A percentile compares a stretch with the other conserved stretches of the same genome.
phyloP scores from a whole-genome alignment of 2,888 invertebrate species.

The Oscheius onirici region DNA sequence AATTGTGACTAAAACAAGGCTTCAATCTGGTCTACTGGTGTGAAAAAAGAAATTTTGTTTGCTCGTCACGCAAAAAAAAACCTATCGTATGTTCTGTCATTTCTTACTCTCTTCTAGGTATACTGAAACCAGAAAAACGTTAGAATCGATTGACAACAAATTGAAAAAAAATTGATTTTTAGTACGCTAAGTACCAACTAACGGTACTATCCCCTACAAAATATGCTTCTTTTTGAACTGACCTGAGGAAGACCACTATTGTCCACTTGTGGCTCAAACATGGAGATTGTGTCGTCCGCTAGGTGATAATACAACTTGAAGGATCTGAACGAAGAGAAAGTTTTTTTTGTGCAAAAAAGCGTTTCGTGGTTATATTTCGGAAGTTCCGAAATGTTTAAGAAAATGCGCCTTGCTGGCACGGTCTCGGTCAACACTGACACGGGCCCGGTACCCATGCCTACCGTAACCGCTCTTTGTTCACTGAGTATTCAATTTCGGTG shows the following conservation, averaged over 20 bases:
- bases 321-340: constrained; percentile 21
- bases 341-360: not conserved
- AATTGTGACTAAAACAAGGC: too few relatives aligned
- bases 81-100: too few relatives aligned
- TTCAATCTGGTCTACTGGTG: too few relatives aligned
- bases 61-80: too few relatives aligned
- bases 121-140: too few relatives aligned
- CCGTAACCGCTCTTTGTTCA: too few relatives aligned
- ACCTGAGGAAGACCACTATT: constrained; percentile 48
- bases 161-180: not conserved
- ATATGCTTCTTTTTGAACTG: too few relatives aligned
- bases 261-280: constrained; percentile 50
- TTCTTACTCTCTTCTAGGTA: too few relatives aligned
- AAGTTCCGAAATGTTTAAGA: not conserved
- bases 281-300: constrained; percentile 44
- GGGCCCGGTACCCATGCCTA: not conserved
- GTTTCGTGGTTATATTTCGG: not conserved
- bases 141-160: not conserved
- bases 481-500: too few relatives aligned
- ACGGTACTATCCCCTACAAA: not conserved
- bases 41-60: too few relatives aligned
- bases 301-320: constrained; percentile 51
- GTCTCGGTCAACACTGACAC: too few relatives aligned
- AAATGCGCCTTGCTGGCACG: too few relatives aligned
- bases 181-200: not conserved